phyloP scores from a whole-genome alignment of 2,888 invertebrate genomes.

The Drosophila siamana region DNA sequence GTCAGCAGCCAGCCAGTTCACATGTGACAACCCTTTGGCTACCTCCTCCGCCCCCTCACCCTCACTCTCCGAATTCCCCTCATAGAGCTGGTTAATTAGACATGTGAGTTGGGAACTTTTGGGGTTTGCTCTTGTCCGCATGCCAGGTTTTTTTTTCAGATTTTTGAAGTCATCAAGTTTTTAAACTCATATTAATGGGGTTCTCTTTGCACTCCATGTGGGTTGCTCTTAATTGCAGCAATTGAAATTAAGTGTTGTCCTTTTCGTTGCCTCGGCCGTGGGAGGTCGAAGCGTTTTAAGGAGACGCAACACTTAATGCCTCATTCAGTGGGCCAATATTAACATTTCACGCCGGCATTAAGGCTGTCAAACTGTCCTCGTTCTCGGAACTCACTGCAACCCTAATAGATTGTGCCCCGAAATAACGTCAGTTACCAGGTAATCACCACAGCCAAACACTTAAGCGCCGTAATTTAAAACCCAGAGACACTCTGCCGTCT shows the following conservation, averaged over 20 bases:
- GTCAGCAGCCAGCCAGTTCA: constrained; percentile 70
- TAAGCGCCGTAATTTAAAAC: constrained; percentile 51
- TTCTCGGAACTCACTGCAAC: constrained; percentile 12
- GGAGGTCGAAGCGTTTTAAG: constrained; percentile 52
- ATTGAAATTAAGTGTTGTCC: constrained; percentile 78
- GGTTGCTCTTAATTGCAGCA: constrained; percentile 74
- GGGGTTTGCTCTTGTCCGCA: constrained; percentile 29
- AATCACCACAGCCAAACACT: constrained; percentile 53
- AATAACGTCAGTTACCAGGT: constrained; percentile 22
- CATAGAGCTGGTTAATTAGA: constrained; percentile 70
- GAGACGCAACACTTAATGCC: constrained; percentile 60
- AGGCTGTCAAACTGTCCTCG: constrained; percentile 17
- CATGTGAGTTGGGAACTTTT: constrained; percentile 69
- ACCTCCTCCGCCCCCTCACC: constrained; percentile 11
- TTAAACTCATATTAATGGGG: constrained; percentile 73
- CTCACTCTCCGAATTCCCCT: too few species aligned
- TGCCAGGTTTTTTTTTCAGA: background rate
- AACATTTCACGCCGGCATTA: constrained; percentile 27
- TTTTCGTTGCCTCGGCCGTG: constrained; percentile 49
- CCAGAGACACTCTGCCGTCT: constrained; percentile 11
- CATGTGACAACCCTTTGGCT: constrained; percentile 51
- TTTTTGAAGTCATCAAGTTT: constrained; percentile 64
- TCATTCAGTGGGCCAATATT: constrained; percentile 41
- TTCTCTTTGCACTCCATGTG: constrained; percentile 40
- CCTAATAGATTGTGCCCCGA: constrained; percentile 44